Evolutionary conservation across 2,888 invertebrate genomes (phyloP).

Genomic region (Tortrix viridana): DNA sequence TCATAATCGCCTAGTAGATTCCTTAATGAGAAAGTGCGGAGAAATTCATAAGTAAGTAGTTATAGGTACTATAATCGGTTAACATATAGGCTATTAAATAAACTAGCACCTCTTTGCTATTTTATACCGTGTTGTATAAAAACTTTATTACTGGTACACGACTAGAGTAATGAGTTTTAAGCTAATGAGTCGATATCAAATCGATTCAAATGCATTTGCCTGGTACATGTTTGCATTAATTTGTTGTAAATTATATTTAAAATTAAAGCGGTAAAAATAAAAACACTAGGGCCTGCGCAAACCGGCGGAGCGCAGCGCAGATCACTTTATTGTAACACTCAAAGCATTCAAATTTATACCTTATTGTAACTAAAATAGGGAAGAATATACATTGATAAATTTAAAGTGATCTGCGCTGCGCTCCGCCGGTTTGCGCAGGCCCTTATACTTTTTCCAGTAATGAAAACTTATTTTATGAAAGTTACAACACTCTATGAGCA

Average conservation of each 20-base stretch:
- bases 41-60: constrained; percentile 29
- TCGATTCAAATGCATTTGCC: constrained; percentile 14
- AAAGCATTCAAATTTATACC: no score
- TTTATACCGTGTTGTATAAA: constrained; percentile 24
- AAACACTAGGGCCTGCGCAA: no score
- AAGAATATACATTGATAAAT: no score
- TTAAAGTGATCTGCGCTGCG: no score
- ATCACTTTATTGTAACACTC: no score
- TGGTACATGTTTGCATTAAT: not conserved
- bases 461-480: no score
- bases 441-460: no score
- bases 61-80: constrained; percentile 18
- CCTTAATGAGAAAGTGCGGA: constrained; percentile 30
- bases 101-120: constrained; percentile 34
- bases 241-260: not conserved
- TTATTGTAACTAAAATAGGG: no score
- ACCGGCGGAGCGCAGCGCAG: no score
- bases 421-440: no score
- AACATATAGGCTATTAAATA: constrained; percentile 32
- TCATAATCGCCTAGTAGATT: constrained; percentile 27
- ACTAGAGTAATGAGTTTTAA: constrained; percentile 18
- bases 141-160: constrained; percentile 28
- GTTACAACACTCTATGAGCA: no score
- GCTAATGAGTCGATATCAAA: not conserved
- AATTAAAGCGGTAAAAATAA: not conserved